Conservation (phyloP, 2,797 vertebrate genomes). For the Mormyrops boulengeri region DNA sequence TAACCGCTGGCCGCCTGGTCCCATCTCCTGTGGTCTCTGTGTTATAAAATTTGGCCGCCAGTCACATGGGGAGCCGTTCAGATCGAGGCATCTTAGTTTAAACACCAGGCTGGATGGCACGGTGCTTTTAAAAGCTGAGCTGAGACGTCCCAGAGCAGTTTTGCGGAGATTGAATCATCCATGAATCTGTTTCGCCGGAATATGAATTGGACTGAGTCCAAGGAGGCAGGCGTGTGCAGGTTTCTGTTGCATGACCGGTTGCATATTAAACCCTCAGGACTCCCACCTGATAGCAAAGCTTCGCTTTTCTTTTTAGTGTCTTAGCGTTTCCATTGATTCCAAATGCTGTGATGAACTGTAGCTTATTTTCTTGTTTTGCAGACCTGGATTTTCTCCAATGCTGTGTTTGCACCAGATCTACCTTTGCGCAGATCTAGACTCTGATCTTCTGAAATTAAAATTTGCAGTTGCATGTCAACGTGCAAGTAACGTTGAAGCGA, state of each 20-base stretch:
- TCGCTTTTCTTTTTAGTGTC: not conserved
- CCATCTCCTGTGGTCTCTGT: not conserved
- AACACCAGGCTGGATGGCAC: not conserved
- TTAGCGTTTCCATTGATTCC: not conserved
- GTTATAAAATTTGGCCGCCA: no score
- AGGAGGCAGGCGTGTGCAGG: not conserved
- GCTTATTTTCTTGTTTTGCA: not conserved
- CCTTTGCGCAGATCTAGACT: not conserved
- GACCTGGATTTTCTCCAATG: not conserved
- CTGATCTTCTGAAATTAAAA: not conserved
- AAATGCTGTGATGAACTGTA: not conserved
- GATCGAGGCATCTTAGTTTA: not conserved
- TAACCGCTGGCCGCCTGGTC: not conserved
- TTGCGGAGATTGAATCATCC: no score
- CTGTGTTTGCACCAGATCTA: not conserved
- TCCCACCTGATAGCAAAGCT: not conserved
- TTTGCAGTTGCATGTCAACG: not conserved
- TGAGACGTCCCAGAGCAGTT: not conserved
- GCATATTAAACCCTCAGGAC: not conserved
- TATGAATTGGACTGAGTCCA: not conserved
- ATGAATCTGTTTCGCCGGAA: not conserved
- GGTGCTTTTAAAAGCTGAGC: not conserved
- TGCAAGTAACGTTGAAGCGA: not conserved
- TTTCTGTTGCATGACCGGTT: not conserved
- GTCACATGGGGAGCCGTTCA: not conserved